Evolutionary conservation across 1,140 invertebrate species (phyloP).

Genomic region (Drosophila ogumai): DNA sequence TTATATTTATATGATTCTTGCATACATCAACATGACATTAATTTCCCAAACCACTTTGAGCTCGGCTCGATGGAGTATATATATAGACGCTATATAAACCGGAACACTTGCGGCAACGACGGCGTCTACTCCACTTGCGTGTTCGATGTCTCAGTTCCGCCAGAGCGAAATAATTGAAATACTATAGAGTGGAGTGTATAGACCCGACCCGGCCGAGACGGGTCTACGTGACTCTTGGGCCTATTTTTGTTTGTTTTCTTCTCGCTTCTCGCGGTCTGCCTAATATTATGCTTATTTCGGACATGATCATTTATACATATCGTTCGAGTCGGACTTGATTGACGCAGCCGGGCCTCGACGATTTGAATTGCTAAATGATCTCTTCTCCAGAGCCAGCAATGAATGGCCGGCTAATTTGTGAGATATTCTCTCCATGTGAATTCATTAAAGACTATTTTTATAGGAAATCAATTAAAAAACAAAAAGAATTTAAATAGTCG

Average conservation of each 20-base stretch:
- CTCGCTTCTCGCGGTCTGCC: background rate
- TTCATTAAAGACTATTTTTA: conserved; percentile 70
- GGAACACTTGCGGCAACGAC: conserved; percentile 44
- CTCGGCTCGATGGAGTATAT: conserved; percentile 4
- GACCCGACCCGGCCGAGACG: conserved; percentile 21
- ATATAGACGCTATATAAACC: conserved; percentile 38
- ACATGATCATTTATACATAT: conserved; percentile 45
- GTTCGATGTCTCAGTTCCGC: conserved; percentile 53
- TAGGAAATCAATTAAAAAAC: conserved; percentile 35
- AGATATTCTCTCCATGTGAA: conserved; percentile 59
- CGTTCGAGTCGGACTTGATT: conserved; percentile 58
- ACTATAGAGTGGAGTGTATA: conserved; percentile 25
- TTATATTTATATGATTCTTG: conserved; percentile 60
- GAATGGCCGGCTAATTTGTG: conserved; percentile 64
- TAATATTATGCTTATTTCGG: conserved; percentile 52
- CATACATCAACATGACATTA: conserved; percentile 58
- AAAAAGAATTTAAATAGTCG: conserved; percentile 49
- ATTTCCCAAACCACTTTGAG: conserved; percentile 43
- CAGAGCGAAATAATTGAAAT: conserved; percentile 54
- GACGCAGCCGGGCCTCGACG: conserved; percentile 36
- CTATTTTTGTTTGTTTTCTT: conserved; percentile 24
- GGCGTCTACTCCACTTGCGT: conserved; percentile 44
- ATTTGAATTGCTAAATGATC: conserved; percentile 78
- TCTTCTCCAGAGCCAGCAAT: conserved; percentile 31
- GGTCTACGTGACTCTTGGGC: conserved; percentile 45